Evolutionary conservation across 2,113 vertebrate species (phyloP).

Genomic region (Trichechus manatus): DNA sequence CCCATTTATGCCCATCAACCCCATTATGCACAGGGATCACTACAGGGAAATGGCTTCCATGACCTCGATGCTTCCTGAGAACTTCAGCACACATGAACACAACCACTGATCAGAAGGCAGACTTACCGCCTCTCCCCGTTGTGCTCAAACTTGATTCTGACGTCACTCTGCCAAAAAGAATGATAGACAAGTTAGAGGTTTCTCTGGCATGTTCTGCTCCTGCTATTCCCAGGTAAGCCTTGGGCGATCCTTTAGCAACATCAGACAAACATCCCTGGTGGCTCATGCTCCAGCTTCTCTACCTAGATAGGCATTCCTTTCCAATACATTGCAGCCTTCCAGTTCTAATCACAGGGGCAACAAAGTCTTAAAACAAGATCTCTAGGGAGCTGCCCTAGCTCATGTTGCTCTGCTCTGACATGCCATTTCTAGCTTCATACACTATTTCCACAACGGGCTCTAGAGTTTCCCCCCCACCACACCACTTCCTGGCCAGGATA

Average conservation of each 20-base stretch:
- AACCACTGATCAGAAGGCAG: conserved; percentile 13
- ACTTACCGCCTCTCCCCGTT: conserved; percentile 95
- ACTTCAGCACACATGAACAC: background rate
- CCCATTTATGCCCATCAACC: background rate
- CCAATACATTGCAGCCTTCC: background rate
- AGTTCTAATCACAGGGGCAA: conserved; percentile 37
- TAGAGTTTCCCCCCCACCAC: conserved; percentile 19
- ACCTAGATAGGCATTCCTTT: conserved; percentile 13
- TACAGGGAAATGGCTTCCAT: background rate
- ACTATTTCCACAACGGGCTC: background rate
- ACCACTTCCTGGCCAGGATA: background rate
- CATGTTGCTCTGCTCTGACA: background rate
- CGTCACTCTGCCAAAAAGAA: conserved; percentile 92
- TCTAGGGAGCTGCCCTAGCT: background rate
- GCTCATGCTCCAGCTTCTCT: conserved; percentile 25
- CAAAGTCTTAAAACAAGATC: background rate
- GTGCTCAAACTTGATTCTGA: conserved; percentile 98
- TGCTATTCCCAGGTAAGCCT: conserved; percentile 3
- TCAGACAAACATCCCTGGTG: conserved; percentile 24
- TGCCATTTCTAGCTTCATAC: background rate
- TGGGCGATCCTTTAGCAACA: background rate
- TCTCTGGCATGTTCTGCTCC: conserved; percentile 12
- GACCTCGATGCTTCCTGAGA: background rate
- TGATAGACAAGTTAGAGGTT: conserved; percentile 73
- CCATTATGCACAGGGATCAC: background rate